Evolutionary conservation across 2,113 vertebrate species (phyloP), one percentile per base, ranked within the genome.

Genomic region (Python bivittatus): DNA sequence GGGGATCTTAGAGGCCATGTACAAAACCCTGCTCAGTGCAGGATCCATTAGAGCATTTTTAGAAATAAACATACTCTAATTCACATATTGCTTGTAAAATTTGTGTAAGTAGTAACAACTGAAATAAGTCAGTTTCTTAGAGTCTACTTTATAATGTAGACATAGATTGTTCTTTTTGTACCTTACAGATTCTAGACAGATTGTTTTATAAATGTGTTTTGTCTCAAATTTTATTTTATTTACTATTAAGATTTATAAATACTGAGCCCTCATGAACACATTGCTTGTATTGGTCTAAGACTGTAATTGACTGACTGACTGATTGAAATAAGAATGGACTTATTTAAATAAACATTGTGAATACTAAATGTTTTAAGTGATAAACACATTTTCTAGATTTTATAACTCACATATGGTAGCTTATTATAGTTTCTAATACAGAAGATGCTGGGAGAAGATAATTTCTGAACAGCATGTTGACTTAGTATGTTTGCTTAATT

Each of bases 391-490:
- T 91, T 9, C 22, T 90, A 42, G 11, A 17, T 13, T 83, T 15
- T 56, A 23, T 10, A 29, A 20, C 22, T 64, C 15, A 52, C 29
- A 54, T 86, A 29, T 42, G 11, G 17, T 56, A 33, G 6, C 68
- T 83, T 89, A 79, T 15, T 90, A 68, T 23, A 64, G 22, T 10
- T 90, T 90, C 10, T 9, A 13, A 33, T 53, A n/a, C n/a, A n/a
- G 7, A 29, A 58, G 15, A 58, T 48, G 23, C 23, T 90, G 25
- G 33, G 15, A 29, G 54, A 84, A 84, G 58, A 68, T 60, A 56
- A 56, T 42, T 90, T 53, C 53, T 38, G 52, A 93, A 72, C 94
- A 92, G n/a, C 17, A 53, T 22, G 6, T 27, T 86, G 84, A 93
- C 38, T 56, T 56, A 25, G 29, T 33, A 22, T 79, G 15, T 68